These are phyloP conservation scores for human DNA, from an alignment of 2,113 vertebrate genomes.

Conservation along the genomic window GRCh38 chr5:141384501-141385000, in stretches of 20 bases:
- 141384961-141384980: conserved; percentile 74
- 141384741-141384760: conserved; percentile 68
- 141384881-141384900: conserved; percentile 87
- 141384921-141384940: conserved; percentile 66
- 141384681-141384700: conserved; percentile 67
- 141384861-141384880: conserved; percentile 81
- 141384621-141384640: conserved; percentile 72
- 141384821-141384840: conserved; percentile 77
- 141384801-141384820: conserved; percentile 65
- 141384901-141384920: conserved; percentile 70
- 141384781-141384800: conserved; percentile 60
- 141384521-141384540: conserved; percentile 78
- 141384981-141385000: conserved; percentile 62
- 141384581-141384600: conserved; percentile 80
- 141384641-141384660: conserved; percentile 79
- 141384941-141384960: not conserved
- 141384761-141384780: conserved; percentile 65
- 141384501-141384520: conserved; percentile 79
- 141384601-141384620: conserved; percentile 68
- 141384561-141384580: conserved; percentile 82
- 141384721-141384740: conserved; percentile 70
- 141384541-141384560: conserved; percentile 79
- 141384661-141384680: conserved; percentile 89
- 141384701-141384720: conserved; percentile 51
- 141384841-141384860: conserved; percentile 81